phyloP scores from a whole-genome alignment of 2,113 vertebrate species.

The Xyliphius kryptos region DNA sequence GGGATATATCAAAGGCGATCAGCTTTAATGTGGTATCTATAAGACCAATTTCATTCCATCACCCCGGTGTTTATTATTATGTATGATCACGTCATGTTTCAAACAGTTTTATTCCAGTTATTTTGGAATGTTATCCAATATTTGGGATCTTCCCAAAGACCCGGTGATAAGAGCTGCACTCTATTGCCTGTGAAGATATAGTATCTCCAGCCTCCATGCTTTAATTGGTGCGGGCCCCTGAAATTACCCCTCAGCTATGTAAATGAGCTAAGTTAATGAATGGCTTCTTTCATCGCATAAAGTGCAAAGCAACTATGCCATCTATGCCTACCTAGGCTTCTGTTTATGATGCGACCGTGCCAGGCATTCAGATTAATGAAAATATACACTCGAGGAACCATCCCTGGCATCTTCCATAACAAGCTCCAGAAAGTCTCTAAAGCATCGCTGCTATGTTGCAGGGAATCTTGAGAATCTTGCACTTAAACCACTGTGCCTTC shows the following conservation, averaged over 20 bases:
- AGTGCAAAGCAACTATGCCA: slow-evolving; percentile 68
- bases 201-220: too few species aligned
- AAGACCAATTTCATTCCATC: too few species aligned
- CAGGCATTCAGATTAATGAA: slow-evolving; percentile 94
- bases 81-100: too few species aligned
- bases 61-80: too few species aligned
- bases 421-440: slow-evolving; percentile 84
- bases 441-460: slow-evolving; percentile 82
- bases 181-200: too few species aligned
- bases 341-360: slow-evolving; percentile 78
- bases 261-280: slow-evolving; percentile 80
- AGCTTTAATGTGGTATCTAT: too few species aligned
- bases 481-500: slow-evolving; percentile 65
- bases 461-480: slow-evolving; percentile 89
- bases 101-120: too few species aligned
- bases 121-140: too few species aligned
- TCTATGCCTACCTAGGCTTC: slow-evolving; percentile 83
- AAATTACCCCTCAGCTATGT: slow-evolving; percentile 49
- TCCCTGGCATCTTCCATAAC: slow-evolving; percentile 86
- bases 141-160: too few species aligned
- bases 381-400: slow-evolving; percentile 84
- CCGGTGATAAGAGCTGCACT: too few species aligned
- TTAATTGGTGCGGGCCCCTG: slow-evolving; percentile 14
- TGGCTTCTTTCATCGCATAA: slow-evolving; percentile 76
- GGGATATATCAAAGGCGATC: too few species aligned